Conservation (phyloP, 2,888 invertebrate species). For the Stenodera caucasica region DNA sequence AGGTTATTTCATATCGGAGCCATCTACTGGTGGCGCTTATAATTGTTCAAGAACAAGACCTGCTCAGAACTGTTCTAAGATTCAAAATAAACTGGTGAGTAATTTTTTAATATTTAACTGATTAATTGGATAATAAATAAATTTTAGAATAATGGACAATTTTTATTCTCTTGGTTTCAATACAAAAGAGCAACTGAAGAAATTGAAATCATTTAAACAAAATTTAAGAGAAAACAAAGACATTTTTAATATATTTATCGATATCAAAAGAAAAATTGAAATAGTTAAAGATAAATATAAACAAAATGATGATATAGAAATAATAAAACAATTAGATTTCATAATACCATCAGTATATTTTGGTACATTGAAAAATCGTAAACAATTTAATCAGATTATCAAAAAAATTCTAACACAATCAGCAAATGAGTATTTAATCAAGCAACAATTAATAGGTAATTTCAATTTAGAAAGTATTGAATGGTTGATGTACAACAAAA, state of each 20-base stretch:
- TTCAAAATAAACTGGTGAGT: too few species aligned
- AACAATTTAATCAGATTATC: constrained; percentile 20
- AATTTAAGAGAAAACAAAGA: not conserved
- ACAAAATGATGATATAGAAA: not conserved
- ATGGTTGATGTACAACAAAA: constrained; percentile 30
- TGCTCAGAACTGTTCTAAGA: too few species aligned
- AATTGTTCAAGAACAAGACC: too few species aligned
- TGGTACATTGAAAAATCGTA: constrained; percentile 8
- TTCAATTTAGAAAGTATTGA: constrained; percentile 26
- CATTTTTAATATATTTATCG: not conserved
- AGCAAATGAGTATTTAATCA: constrained; percentile 31
- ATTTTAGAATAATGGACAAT: not conserved
- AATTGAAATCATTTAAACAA: not conserved
- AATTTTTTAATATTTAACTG: too few species aligned
- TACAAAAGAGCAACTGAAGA: not conserved
- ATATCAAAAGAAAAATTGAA: constrained; percentile 8
- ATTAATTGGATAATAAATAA: too few species aligned
- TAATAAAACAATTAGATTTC: constrained; percentile 15
- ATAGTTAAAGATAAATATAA: constrained; percentile 4
- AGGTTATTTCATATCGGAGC: too few species aligned
- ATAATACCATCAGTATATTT: constrained; percentile 22
- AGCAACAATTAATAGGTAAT: constrained; percentile 22
- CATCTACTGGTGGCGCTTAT: too few species aligned
- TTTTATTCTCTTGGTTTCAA: not conserved
- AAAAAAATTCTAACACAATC: constrained; percentile 33